Conservation (phyloP, 2,797 vertebrate species). For the Alfaro cultratus region DNA sequence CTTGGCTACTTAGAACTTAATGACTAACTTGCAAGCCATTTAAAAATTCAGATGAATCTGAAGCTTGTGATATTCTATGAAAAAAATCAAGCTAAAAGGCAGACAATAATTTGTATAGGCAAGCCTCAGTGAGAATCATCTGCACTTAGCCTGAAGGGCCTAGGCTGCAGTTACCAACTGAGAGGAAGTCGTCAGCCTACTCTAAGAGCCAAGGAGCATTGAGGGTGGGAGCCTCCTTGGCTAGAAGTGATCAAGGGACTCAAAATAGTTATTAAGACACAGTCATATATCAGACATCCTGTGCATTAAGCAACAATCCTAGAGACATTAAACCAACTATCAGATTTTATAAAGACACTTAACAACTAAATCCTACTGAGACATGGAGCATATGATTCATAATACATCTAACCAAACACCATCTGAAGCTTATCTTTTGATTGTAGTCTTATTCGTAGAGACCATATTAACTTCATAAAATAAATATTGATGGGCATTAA, state of each 20-base stretch:
- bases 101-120: background rate
- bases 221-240: background rate
- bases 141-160: background rate
- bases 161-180: background rate
- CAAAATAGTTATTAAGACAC: background rate
- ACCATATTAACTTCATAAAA: background rate
- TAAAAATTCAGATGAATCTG: background rate
- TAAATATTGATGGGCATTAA: background rate
- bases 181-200: background rate
- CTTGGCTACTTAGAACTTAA: background rate
- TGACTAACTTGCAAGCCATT: background rate
- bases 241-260: background rate
- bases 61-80: background rate
- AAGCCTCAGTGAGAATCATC: background rate
- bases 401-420: background rate
- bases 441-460: background rate
- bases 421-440: background rate
- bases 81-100: background rate
- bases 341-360: background rate
- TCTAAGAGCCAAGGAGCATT: background rate
- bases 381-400: background rate
- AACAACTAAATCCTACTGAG: background rate
- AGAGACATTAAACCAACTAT: background rate
- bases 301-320: background rate
- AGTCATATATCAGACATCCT: background rate